Conservation (phyloP, 2,797 vertebrate genomes). For the Erpetoichthys calabaricus region DNA sequence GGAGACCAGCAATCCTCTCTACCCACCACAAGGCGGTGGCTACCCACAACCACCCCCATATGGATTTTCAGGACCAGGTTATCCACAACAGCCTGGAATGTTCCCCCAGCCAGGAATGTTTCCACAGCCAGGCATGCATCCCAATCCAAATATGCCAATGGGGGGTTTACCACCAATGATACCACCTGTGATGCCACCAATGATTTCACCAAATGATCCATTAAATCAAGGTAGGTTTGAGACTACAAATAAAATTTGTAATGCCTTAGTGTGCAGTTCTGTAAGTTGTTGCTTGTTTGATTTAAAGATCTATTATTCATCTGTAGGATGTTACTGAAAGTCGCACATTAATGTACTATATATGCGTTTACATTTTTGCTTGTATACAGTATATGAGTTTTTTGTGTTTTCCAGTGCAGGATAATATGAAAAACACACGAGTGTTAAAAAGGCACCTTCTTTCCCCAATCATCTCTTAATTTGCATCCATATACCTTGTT, state of each 20-base stretch:
- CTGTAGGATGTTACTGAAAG: no score
- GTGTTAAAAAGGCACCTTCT: no score
- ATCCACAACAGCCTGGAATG: slow-evolving; percentile 29
- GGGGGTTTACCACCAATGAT: slow-evolving; percentile 28
- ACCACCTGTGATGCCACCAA: slow-evolving; percentile 36
- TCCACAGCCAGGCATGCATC: slow-evolving; percentile 25
- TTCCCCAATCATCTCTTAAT: no score
- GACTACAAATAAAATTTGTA: slow-evolving; percentile 11
- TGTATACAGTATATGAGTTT: no score
- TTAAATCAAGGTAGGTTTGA: slow-evolving; percentile 41
- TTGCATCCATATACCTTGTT: no score
- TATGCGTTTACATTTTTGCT: no score
- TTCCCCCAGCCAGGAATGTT: slow-evolving; percentile 25
- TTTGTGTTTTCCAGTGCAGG: no score
- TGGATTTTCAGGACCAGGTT: slow-evolving; percentile 24
- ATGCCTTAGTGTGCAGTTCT: no score
- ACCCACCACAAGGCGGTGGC: slow-evolving; percentile 34
- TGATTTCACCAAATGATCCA: slow-evolving; percentile 24
- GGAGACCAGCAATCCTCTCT: slow-evolving; percentile 50
- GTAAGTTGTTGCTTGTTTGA: no score
- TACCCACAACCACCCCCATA: slow-evolving; percentile 29
- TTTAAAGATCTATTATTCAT: no score
- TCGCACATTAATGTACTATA: no score
- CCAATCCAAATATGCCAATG: slow-evolving; percentile 28
- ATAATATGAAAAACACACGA: no score